Evolutionary conservation across 2,888 invertebrate species (phyloP).

Genomic region (Plagiodera versicolora): DNA sequence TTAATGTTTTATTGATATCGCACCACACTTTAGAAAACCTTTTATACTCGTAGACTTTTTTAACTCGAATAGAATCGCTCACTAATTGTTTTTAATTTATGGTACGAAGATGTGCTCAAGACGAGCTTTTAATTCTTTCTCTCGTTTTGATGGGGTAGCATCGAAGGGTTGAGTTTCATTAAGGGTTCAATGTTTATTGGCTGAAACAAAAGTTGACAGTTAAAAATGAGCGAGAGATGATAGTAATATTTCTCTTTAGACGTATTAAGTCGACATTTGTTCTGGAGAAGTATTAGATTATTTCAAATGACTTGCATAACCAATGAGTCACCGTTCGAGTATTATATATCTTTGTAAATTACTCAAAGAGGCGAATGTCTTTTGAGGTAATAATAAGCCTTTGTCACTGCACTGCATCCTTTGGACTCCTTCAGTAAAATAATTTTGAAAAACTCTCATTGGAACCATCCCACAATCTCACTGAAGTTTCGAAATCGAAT

Average conservation of each 20-base stretch:
- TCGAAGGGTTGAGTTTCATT: constrained; percentile 7
- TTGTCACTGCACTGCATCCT: too few relatives aligned
- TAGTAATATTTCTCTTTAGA: neutral
- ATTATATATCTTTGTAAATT: too few relatives aligned
- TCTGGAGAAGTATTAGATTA: too few relatives aligned
- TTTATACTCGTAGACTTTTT: neutral
- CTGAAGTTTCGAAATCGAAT: too few relatives aligned
- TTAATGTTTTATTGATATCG: neutral
- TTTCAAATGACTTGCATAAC: too few relatives aligned
- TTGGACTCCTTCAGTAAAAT: too few relatives aligned
- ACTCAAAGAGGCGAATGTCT: too few relatives aligned
- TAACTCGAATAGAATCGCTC: neutral
- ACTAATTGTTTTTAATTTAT: constrained; percentile 9
- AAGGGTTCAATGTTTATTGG: neutral
- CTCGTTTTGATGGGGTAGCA: constrained; percentile 6
- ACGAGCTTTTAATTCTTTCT: constrained; percentile 13
- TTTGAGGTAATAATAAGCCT: too few relatives aligned
- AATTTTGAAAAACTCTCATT: too few relatives aligned
- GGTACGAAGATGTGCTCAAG: constrained; percentile 7
- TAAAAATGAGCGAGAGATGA: neutral
- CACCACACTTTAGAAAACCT: neutral
- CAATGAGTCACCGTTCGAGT: too few relatives aligned
- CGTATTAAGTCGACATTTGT: neutral
- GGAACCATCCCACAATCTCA: too few relatives aligned
- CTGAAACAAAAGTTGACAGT: neutral